A percentile compares a stretch with the other conserved stretches of the same genome.
Conservation (phyloP, 2,113 vertebrate genomes). For the Tragelaphus imberbis region DNA sequence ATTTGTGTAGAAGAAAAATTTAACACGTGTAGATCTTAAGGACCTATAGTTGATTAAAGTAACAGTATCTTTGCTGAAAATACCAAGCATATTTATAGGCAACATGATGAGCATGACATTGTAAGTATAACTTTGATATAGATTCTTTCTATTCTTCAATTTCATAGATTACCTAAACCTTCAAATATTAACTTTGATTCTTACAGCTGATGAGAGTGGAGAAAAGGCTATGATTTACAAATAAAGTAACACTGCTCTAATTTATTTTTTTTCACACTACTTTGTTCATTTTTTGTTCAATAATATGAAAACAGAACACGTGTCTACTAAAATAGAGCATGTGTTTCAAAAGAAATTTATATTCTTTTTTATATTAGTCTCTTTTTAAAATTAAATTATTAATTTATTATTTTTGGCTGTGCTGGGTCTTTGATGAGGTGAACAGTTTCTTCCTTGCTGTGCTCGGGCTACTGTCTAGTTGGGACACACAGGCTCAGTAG, state of each 20-base stretch:
- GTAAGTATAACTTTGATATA: background rate
- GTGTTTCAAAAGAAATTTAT: background rate
- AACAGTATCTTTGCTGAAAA: slow-evolving; percentile 37
- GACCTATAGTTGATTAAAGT: slow-evolving; percentile 26
- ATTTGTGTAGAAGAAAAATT: background rate
- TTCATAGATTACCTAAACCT: background rate
- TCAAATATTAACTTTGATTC: background rate
- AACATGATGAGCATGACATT: background rate
- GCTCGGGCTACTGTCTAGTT: background rate
- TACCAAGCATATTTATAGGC: background rate
- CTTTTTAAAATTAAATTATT: background rate
- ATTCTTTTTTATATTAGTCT: background rate
- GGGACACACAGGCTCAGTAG: background rate
- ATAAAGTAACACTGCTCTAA: background rate
- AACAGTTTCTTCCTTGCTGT: background rate
- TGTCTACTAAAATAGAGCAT: background rate
- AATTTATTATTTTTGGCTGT: background rate
- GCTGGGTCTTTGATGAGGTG: background rate
- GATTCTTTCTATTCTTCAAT: background rate
- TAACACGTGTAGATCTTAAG: background rate
- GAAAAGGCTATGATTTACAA: background rate
- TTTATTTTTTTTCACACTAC: background rate
- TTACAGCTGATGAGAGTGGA: background rate
- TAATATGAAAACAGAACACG: background rate
- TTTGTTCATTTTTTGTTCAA: background rate